phyloP scores from a whole-genome alignment of 2,113 vertebrate genomes.

The Apteryx mantelli region DNA sequence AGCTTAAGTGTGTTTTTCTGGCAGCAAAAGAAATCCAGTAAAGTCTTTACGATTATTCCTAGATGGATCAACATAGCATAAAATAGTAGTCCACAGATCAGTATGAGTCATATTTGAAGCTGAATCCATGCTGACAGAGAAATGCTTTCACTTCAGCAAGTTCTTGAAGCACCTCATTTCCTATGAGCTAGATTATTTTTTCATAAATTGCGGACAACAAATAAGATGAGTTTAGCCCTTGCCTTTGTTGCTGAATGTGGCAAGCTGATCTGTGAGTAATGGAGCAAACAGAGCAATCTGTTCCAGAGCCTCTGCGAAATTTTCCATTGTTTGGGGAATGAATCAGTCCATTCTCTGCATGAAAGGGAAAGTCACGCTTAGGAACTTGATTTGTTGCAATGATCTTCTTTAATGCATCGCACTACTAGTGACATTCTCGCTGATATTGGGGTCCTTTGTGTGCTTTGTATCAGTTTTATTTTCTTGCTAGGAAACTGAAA shows the following conservation, averaged over 20 bases:
- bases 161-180: constrained; percentile 63
- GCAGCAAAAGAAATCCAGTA: constrained; percentile 17
- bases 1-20: background rate
- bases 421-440: background rate
- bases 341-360: constrained; percentile 60
- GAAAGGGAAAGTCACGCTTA: constrained; percentile 62
- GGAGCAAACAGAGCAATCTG: constrained; percentile 64
- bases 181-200: constrained; percentile 68
- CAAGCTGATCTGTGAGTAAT: constrained; percentile 60
- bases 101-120: constrained; percentile 35
- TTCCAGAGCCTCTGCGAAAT: constrained; percentile 44
- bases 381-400: constrained; percentile 56
- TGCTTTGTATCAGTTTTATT: constrained; percentile 45
- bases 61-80: constrained; percentile 42
- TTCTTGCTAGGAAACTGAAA: constrained; percentile 41
- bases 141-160: constrained; percentile 51
- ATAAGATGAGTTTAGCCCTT: constrained; percentile 62
- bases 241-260: constrained; percentile 43
- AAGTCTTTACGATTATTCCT: constrained; percentile 56
- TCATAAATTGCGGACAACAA: constrained; percentile 61
- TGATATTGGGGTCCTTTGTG: constrained; percentile 37
- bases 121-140: constrained; percentile 59
- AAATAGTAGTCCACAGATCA: constrained; percentile 36
- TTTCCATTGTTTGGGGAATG: constrained; percentile 62
- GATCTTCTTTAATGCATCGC: constrained; percentile 32